A percentile compares a stretch with the other conserved stretches of the same genome.
These are phyloP conservation scores for Meloidogyne floridensis DNA, from an alignment of 1,140 invertebrate genomes.

Conservation along the genomic window DNA sequence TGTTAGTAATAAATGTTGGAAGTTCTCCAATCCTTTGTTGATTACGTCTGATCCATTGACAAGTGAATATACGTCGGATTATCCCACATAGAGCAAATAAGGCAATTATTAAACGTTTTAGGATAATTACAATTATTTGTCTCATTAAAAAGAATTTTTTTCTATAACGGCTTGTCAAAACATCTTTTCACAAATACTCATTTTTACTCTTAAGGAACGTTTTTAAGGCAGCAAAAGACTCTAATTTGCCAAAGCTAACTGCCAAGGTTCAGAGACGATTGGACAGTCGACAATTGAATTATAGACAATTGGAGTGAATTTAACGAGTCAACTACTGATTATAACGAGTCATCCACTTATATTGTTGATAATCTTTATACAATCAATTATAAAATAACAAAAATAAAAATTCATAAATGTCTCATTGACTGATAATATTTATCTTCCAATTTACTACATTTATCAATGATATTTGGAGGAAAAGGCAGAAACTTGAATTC, in stretches of 20 bases:
- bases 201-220: no score
- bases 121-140: background rate
- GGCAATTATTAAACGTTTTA: background rate
- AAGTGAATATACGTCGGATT: constrained; percentile 9
- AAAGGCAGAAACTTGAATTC: background rate
- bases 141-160: background rate
- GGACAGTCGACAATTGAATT: no score
- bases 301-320: no score
- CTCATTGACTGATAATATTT: background rate
- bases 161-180: background rate
- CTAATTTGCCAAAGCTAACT: no score
- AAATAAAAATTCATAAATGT: background rate
- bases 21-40: constrained; percentile 23
- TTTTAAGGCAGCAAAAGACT: no score
- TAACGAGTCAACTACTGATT: no score
- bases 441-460: background rate
- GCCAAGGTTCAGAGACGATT: no score
- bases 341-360: no score
- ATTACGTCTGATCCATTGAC: constrained; percentile 10
- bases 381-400: no score
- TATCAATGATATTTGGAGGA: background rate
- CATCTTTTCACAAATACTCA: background rate
- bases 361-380: no score
- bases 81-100: background rate
- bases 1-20: background rate